Conservation (phyloP, 1,140 invertebrate species). For the Euwallacea similis region DNA sequence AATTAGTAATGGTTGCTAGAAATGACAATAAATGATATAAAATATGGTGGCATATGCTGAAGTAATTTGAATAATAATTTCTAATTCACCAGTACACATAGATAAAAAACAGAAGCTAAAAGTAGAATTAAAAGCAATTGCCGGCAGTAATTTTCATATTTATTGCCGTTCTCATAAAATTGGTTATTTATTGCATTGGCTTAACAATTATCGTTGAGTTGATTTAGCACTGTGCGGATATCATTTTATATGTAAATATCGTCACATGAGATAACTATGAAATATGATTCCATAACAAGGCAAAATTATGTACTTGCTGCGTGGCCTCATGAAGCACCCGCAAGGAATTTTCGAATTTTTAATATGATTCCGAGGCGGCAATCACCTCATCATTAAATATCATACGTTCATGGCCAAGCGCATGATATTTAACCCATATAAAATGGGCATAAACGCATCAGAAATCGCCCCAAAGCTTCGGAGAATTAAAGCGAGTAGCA, state of each 20-base stretch:
- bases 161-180: conserved; percentile 6
- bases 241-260: no score
- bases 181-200: conserved; percentile 1
- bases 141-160: conserved; percentile 9
- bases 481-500: conserved; percentile 27
- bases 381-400: no score
- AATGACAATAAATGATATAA: neutral
- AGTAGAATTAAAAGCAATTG: conserved; percentile 6
- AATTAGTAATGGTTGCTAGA: neutral
- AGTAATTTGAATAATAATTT: conserved; percentile 8
- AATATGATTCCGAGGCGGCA: no score
- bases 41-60: conserved; percentile 3
- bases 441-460: conserved; percentile 13
- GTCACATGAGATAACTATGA: neutral
- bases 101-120: conserved; percentile 21
- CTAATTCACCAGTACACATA: conserved; percentile 3
- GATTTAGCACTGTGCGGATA: no score
- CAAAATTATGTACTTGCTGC: no score
- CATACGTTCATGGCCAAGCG: no score
- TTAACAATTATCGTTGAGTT: no score
- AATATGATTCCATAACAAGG: neutral
- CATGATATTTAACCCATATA: no score
- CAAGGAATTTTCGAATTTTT: no score
- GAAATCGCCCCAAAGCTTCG: conserved; percentile 14
- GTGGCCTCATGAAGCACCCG: no score